These are phyloP conservation scores for Ecliptopera silaceata DNA, from an alignment of 2,888 invertebrate species.

Conservation along the genomic window DNA sequence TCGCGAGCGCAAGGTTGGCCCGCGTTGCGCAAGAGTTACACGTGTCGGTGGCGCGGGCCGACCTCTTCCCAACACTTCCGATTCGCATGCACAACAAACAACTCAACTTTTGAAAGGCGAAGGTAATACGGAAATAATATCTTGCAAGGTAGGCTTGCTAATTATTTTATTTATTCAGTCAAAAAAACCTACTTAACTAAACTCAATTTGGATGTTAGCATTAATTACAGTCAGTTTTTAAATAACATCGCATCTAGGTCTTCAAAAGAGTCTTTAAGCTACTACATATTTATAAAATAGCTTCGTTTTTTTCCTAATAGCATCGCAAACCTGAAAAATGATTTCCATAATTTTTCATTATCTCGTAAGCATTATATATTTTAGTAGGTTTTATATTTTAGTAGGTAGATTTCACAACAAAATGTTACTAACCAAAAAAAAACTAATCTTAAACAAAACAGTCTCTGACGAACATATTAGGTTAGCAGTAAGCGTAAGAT, in stretches of 20 bases:
- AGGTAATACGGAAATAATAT: constrained; percentile 63
- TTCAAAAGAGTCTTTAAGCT: no score
- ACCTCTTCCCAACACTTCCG: constrained; percentile 78
- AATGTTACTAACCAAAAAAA: no score
- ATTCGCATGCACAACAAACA: constrained; percentile 72
- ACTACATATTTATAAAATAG: no score
- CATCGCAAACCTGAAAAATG: no score
- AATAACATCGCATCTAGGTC: neutral
- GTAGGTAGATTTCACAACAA: no score
- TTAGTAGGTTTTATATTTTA: no score
- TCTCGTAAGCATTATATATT: no score
- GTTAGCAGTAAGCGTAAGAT: no score
- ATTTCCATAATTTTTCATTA: no score
- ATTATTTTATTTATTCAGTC: constrained; percentile 30
- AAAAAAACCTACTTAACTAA: neutral
- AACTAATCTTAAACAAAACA: no score
- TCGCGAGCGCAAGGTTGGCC: constrained; percentile 76
- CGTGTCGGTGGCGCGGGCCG: constrained; percentile 58
- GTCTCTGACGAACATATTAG: no score
- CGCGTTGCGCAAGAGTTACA: constrained; percentile 74
- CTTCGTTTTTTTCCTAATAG: no score
- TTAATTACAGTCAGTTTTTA: neutral
- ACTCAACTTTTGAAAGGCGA: constrained; percentile 66
- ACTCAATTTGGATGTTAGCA: neutral
- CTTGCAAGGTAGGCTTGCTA: constrained; percentile 32